phyloP scores from a whole-genome alignment of 2,888 invertebrate genomes.

The Didymodactylos carnosus region DNA sequence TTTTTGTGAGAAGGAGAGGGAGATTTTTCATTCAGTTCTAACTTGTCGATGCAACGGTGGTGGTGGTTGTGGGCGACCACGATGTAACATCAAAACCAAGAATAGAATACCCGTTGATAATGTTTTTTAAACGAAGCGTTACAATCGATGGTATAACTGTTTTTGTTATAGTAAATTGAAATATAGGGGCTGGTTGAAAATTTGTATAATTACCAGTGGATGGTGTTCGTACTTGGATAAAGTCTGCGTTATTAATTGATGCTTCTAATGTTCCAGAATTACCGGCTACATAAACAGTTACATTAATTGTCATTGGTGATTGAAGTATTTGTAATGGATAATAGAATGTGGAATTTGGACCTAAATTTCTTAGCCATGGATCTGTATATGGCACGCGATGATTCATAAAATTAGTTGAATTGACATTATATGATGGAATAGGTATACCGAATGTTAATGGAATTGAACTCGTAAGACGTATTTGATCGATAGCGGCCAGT shows the following conservation, averaged over 20 bases:
- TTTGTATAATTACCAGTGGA: not conserved
- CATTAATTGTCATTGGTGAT: not conserved
- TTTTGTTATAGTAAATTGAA: not conserved
- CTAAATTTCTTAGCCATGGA: not conserved
- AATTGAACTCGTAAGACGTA: not conserved
- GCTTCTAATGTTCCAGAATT: not conserved
- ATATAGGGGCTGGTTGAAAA: not conserved
- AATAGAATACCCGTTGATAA: not conserved
- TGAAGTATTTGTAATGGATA: not conserved
- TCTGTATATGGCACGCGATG: not conserved
- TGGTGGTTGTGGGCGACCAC: too few relatives aligned
- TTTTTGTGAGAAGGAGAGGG: too few relatives aligned
- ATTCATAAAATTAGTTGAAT: not conserved
- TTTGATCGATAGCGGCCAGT: not conserved
- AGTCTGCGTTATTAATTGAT: not conserved
- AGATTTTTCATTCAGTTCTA: too few relatives aligned
- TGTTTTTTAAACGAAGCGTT: not conserved
- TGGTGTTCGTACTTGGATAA: not conserved
- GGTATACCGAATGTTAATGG: not conserved
- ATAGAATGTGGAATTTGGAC: not conserved
- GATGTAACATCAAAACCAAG: not conserved
- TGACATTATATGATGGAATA: not conserved
- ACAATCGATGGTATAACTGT: not conserved
- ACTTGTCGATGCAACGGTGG: too few relatives aligned
- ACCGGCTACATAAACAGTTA: not conserved